Evolutionary conservation across 1,140 invertebrate species (phyloP).

Genomic region (Araneus ventricosus): DNA sequence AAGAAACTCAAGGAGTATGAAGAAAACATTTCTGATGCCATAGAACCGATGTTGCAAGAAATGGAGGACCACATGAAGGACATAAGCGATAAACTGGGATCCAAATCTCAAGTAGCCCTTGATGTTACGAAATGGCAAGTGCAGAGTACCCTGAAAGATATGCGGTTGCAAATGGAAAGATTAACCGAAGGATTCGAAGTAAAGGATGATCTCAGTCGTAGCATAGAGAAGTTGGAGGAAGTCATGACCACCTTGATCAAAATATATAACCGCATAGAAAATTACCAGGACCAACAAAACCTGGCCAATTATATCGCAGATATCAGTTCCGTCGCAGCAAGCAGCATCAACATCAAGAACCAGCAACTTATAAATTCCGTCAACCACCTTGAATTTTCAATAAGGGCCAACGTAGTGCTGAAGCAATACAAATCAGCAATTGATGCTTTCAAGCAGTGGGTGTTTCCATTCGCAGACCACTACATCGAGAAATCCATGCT

Average conservation of each 20-base stretch:
- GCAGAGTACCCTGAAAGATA: constrained; percentile 12
- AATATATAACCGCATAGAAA: constrained; percentile 4
- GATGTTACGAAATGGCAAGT: constrained; percentile 46
- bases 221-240: constrained; percentile 21
- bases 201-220: neutral
- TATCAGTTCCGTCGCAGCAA: neutral
- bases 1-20: neutral
- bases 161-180: neutral
- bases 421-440: constrained; percentile 1
- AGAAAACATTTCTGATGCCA: constrained; percentile 7
- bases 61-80: neutral
- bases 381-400: neutral
- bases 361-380: neutral
- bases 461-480: constrained; percentile 17
- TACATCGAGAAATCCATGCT: neutral
- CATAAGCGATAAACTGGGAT: neutral
- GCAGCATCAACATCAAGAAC: neutral
- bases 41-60: neutral
- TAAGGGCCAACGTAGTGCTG: constrained; percentile 10
- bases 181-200: constrained; percentile 2
- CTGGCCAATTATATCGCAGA: constrained; percentile 27
- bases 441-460: constrained; percentile 38
- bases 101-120: constrained; percentile 3
- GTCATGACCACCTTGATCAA: constrained; percentile 8
- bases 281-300: constrained; percentile 20